Evolutionary conservation across 2,797 vertebrate species (phyloP).

Genomic region (Euphonia xanthogaster): DNA sequence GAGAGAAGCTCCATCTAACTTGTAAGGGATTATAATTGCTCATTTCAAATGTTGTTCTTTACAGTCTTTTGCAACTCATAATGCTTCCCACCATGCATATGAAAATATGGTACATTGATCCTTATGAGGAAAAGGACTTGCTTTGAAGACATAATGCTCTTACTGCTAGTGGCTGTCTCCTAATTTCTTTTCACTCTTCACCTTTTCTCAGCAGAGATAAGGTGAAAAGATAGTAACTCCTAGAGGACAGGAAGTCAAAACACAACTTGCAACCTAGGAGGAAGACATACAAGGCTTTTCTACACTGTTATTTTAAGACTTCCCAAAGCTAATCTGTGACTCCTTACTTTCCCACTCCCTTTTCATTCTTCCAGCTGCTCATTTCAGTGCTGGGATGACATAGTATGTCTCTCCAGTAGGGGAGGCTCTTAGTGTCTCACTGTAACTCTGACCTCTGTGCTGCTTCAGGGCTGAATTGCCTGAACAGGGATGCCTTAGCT

Average conservation of each 20-base stretch:
- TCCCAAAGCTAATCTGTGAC: not conserved
- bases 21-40: not conserved
- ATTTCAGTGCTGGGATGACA: not conserved
- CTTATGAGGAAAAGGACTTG: not conserved
- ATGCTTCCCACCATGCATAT: not conserved
- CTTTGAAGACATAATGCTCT: not conserved
- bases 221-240: not conserved
- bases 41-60: not conserved
- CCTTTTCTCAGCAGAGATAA: not conserved
- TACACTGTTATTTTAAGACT: not conserved
- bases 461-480: not conserved
- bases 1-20: not conserved
- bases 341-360: not conserved
- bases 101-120: not conserved
- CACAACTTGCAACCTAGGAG: not conserved
- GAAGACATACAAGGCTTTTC: not conserved
- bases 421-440: not conserved
- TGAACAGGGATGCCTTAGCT: not conserved
- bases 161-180: not conserved
- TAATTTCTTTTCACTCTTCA: not conserved
- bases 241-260: not conserved
- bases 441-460: not conserved
- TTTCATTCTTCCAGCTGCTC: not conserved
- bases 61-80: not conserved
- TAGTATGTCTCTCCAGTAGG: not conserved